Conservation (phyloP, 2,113 vertebrate genomes). For the Smithornis capensis region DNA sequence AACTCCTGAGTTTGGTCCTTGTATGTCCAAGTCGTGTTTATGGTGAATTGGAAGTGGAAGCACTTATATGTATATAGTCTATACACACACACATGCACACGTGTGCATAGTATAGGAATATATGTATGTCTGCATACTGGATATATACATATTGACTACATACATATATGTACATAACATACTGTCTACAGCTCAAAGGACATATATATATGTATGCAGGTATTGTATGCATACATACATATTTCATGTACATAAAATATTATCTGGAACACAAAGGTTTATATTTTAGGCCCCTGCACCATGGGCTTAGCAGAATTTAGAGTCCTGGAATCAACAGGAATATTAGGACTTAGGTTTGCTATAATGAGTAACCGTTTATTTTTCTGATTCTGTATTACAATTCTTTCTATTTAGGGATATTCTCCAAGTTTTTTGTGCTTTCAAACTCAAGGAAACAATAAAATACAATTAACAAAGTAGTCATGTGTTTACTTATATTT, state of each 20-base stretch:
- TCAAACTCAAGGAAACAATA: slow-evolving; percentile 41
- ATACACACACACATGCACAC: background rate
- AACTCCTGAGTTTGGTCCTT: background rate
- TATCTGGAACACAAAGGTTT: background rate
- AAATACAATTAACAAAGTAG: background rate
- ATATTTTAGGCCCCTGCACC: background rate
- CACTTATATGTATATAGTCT: slow-evolving; percentile 66
- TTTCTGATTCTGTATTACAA: background rate
- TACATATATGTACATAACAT: background rate
- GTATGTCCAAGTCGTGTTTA: background rate
- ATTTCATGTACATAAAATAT: background rate
- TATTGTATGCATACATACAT: background rate
- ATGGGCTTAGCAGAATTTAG: background rate
- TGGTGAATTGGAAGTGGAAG: background rate
- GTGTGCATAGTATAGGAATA: background rate
- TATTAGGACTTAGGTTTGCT: background rate
- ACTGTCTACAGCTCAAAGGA: background rate
- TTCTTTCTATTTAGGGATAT: background rate
- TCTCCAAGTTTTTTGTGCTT: background rate
- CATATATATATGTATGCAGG: background rate
- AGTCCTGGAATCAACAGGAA: background rate
- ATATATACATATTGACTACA: background rate
- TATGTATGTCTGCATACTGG: background rate
- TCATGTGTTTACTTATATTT: background rate
- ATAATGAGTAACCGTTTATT: background rate